Conservation (phyloP, 2,797 vertebrate species). For the Siniperca undulata region DNA sequence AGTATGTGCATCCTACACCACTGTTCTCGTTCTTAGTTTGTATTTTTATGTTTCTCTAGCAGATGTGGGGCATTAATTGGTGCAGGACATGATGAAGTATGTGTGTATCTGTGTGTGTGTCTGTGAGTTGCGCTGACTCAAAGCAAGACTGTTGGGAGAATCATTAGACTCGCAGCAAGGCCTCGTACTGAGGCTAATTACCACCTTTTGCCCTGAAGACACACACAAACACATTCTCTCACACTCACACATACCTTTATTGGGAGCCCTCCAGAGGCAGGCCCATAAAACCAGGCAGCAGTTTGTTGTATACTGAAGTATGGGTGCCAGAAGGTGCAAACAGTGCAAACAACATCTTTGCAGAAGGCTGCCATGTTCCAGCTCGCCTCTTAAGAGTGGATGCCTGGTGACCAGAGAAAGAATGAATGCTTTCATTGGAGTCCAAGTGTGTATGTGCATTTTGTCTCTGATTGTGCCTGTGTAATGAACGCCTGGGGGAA, state of each 20-base stretch:
- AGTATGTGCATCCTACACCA: conserved; percentile 2
- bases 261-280: conserved; percentile 45
- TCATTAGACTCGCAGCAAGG: conserved; percentile 68
- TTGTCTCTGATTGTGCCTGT: conserved; percentile 39
- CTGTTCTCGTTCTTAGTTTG: conserved; percentile 7
- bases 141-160: conserved; percentile 59
- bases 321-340: conserved; percentile 61
- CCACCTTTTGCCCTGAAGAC: conserved; percentile 66
- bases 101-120: conserved; percentile 13
- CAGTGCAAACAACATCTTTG: conserved; percentile 49
- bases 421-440: conserved; percentile 65
- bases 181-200: conserved; percentile 68
- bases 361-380: conserved; percentile 55
- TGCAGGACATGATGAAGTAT: conserved; percentile 37
- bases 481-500: conserved; percentile 49
- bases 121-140: conserved; percentile 47
- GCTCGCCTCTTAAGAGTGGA: conserved; percentile 62
- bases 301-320: conserved; percentile 37
- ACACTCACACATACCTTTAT: conserved; percentile 46
- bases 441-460: conserved; percentile 58
- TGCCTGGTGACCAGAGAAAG: conserved; percentile 65
- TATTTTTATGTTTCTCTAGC: conserved; percentile 34
- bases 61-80: conserved; percentile 67
- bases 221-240: conserved; percentile 33
- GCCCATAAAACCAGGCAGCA: conserved; percentile 48